A percentile compares a stretch with the other conserved stretches of the same genome.
These are phyloP conservation scores for Onychorhynchus coronatus DNA, from an alignment of 2,113 vertebrate species.

Conservation along the genomic window DNA sequence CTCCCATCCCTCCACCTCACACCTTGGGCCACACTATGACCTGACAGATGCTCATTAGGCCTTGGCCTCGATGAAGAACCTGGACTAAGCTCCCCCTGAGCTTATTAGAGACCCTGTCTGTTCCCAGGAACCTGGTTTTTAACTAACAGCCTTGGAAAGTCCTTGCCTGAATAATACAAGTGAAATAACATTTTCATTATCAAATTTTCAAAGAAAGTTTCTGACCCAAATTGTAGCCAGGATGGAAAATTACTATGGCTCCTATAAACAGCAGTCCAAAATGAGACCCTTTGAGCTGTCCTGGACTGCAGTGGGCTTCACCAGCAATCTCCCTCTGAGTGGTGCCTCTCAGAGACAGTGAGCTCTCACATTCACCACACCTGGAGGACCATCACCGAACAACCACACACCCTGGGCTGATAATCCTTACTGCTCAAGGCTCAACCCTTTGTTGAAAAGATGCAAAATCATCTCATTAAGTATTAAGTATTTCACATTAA, in stretches of 20 bases:
- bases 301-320: neutral
- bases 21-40: too few species aligned
- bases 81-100: neutral
- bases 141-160: neutral
- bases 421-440: rapidly evolving
- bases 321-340: neutral
- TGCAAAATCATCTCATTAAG: neutral
- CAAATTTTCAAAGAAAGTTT: neutral
- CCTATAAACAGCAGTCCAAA: neutral
- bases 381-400: neutral
- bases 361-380: rapidly evolving
- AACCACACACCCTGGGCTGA: neutral
- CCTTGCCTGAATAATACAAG: neutral
- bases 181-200: neutral
- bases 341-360: neutral
- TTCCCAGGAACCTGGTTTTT: neutral
- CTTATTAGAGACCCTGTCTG: neutral
- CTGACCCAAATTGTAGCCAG: neutral
- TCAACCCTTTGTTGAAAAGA: neutral
- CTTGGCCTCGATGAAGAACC: neutral
- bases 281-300: neutral
- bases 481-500: too few species aligned
- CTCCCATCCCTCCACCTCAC: too few species aligned
- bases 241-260: neutral
- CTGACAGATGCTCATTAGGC: neutral